Base-by-base conservation (phyloP, 2,797 vertebrate species). In the Pterois miles region DNA sequence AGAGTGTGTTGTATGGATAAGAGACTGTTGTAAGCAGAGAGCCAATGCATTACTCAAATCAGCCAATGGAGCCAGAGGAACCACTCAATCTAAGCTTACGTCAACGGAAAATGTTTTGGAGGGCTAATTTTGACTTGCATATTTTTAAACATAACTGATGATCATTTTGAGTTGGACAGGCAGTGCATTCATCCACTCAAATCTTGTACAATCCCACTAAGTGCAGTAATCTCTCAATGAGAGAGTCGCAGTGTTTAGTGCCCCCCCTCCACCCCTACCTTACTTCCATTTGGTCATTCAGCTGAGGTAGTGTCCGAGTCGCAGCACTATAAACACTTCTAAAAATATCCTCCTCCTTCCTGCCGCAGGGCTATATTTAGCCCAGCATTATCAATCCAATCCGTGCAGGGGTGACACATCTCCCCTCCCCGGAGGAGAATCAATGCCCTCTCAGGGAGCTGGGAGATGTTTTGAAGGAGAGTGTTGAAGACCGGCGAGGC, bases 331-430 rank as follows among this genome's bases (percentile, higher is more conserved):
- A 93, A 95, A 94, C 92, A 92, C 75, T 81, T 92, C 93, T 93
- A 93, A 94, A 95, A 95, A 95, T 96, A 95, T 80, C 86, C 83
- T 65, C 40, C 78, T 83, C 74, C 90, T 90, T 93, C 90, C 90
- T 90, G 92, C 89, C 72, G 92, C 93, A 92, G 91, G 88, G 88
- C 90, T 95, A 95, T 93, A 89, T 96, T 92, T 95, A 95, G 94
- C 84, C 84, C 75, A 2, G 13, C 75, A 74, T 95, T 95, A 95
- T 95, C 93, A 93, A 94, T 94, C 87, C 90, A 83, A 89, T 93
- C 88, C 75, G 18, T 73, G 69, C 77, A 66, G 83, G 40, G 87
- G 86, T 92, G 94, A 95, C 93, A 93, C 87, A 80, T 88, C 81
- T 72, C 78, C 81, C 70, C 88, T 82, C 92, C 76, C 80, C 34